These are phyloP conservation scores for Eulemur coronatus DNA, from an alignment of 2,797 vertebrate species.

Conservation along the genomic window DNA sequence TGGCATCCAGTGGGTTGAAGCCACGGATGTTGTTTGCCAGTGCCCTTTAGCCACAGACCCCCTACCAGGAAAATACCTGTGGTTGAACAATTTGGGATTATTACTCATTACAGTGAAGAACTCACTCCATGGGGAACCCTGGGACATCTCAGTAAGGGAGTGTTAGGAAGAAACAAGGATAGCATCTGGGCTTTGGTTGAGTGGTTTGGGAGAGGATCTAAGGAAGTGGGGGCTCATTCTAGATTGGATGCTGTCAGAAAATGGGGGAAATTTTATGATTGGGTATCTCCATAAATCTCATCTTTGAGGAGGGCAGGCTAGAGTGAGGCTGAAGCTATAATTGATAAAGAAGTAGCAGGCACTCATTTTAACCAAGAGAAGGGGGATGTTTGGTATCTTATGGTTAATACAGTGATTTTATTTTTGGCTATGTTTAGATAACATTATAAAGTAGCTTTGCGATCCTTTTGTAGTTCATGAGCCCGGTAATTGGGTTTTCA, in stretches of 20 bases:
- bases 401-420: neutral
- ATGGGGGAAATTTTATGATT: neutral
- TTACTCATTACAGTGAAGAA: neutral
- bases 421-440: constrained; percentile 38
- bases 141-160: neutral
- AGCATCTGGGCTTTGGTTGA: neutral
- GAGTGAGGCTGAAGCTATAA: neutral
- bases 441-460: constrained; percentile 26
- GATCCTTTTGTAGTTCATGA: neutral
- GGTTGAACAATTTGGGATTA: neutral
- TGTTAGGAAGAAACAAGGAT: neutral
- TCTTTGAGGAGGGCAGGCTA: neutral
- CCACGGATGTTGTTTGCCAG: neutral
- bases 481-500: neutral
- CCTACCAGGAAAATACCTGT: neutral
- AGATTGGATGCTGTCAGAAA: constrained; percentile 17
- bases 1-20: neutral
- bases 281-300: neutral
- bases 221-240: neutral
- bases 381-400: neutral
- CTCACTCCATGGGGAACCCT: neutral
- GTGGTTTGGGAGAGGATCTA: neutral
- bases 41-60: neutral
- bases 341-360: neutral
- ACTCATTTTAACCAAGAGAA: constrained; percentile 17